Conservation (phyloP, 1,140 invertebrate species). For the Drosophila suzukii region DNA sequence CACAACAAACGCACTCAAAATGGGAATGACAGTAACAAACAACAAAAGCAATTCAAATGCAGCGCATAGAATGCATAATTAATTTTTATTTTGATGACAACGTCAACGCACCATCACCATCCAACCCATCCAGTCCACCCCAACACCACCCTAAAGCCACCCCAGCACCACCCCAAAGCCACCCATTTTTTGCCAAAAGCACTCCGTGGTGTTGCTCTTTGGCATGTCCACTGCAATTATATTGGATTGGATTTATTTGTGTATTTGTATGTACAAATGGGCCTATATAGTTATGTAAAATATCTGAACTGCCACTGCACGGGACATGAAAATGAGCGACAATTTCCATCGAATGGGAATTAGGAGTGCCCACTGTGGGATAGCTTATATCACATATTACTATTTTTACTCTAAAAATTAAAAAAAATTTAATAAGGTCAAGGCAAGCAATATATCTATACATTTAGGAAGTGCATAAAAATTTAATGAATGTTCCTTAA, state of each 20-base stretch:
- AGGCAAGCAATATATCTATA: too few species aligned
- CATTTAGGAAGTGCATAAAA: too few species aligned
- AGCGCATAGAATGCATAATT: conserved; percentile 84
- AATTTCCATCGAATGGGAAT: conserved; percentile 11
- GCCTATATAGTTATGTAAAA: conserved; percentile 3
- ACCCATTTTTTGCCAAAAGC: neutral
- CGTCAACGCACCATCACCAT: conserved; percentile 67
- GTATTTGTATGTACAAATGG: neutral
- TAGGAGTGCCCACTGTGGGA: neutral
- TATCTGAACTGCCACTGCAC: conserved; percentile 3
- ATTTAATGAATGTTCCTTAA: too few species aligned
- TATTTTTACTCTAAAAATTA: too few species aligned
- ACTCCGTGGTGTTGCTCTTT: conserved; percentile 29
- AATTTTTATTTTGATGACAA: conserved; percentile 85
- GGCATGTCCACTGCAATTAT: conserved; percentile 48
- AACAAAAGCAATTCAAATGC: conserved; percentile 82
- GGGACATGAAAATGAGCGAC: conserved; percentile 15
- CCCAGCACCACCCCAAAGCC: neutral
- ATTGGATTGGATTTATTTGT: conserved; percentile 17
- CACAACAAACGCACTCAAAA: conserved; percentile 65
- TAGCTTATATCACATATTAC: too few species aligned
- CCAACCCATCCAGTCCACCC: neutral
- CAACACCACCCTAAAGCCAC: neutral
- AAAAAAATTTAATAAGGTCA: too few species aligned
- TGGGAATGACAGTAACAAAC: conserved; percentile 75